Base-by-base conservation (phyloP, 2,113 vertebrate genomes). In the Glaucomys volans region DNA sequence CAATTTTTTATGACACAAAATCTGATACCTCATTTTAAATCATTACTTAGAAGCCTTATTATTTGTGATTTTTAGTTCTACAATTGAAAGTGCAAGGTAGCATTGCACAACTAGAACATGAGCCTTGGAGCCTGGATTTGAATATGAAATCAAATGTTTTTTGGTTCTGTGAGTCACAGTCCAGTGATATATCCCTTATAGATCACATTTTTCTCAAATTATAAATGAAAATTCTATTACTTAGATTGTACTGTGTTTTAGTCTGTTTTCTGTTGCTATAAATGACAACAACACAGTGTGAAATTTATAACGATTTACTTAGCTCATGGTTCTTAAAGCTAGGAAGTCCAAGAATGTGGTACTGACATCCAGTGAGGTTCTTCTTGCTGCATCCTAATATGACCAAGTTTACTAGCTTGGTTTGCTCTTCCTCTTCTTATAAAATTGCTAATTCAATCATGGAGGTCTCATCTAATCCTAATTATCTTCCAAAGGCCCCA, bases 11-110 rank as follows among this genome's bases (percentile, higher is more conserved):
- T 97, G 91, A 94, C 66, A 59, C 44, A 91, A 69, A 42, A 93
- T 85, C 88, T 86, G 85, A 76, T 77, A 57, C 85, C 42, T 96
- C 81, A 72, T 96, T 94, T 93, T 30, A 96, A 97, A 91, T 83
- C 52, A 62, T 96, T 59, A 32, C 87, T 94, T 87, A 82, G 93
- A 91, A 95, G 64, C 89, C 54, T 91, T 81, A 54, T 93, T 79
- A 90, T 96, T 95, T 97, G 82, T 93, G 75, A 95, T 67, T 96
- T 93, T 93, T 84, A 84, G 76, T 87, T 94, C 35, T 93, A 77
- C 59, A 72, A 22, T 84, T 95, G 69, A 76, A 59, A 85, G 8
- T 81, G 5, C 37, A 76, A 64, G 24, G 69, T 13, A 79, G 40
- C 42, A 28, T 37, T 67, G 6, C 86, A 79, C 28, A 47, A 18